Conservation (phyloP, 2,113 vertebrate species). For the Brienomyrus longianalis region DNA sequence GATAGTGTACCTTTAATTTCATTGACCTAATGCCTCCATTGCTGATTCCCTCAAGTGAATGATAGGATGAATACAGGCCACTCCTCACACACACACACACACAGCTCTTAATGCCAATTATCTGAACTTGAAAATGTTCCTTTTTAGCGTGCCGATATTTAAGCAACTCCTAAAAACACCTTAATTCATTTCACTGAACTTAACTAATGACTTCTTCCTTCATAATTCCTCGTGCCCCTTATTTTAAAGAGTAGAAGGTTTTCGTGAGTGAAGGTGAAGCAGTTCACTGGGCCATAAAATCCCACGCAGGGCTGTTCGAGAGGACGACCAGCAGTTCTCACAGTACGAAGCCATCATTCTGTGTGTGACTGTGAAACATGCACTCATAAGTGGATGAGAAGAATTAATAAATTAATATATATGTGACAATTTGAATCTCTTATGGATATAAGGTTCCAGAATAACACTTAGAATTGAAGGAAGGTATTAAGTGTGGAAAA, state of each 20-base stretch:
- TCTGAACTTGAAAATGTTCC: background rate
- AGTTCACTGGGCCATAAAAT: background rate
- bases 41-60: background rate
- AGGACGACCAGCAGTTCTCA: background rate
- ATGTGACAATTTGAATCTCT: background rate
- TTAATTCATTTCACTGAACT: background rate
- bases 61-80: background rate
- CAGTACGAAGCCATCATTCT: background rate
- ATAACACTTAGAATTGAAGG: background rate
- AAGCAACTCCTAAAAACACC: background rate
- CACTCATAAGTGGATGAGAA: background rate
- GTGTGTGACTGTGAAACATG: background rate
- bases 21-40: background rate
- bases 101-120: background rate
- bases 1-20: background rate
- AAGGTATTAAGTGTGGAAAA: background rate
- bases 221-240: background rate
- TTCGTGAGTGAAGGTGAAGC: background rate
- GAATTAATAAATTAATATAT: background rate
- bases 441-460: background rate
- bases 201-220: background rate
- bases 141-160: background rate
- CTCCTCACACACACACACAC: background rate
- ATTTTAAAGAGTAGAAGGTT: background rate
- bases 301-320: background rate